Evolutionary conservation across 2,113 vertebrate genomes (phyloP), one percentile per base, ranked within the genome.

Genomic region (Colaptes auratus): DNA sequence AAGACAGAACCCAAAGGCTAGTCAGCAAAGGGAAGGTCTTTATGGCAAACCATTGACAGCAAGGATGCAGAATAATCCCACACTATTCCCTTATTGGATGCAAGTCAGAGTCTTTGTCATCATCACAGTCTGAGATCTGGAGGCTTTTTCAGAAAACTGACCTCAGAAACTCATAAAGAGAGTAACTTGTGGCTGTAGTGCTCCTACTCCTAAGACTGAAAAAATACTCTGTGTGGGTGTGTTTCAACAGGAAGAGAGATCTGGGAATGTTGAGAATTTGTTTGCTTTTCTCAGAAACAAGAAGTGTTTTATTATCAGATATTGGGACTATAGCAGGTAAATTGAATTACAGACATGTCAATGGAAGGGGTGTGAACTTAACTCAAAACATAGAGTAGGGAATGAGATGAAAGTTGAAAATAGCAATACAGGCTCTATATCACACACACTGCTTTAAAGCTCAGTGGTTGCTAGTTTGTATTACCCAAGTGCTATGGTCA

Each of bases 1-100:
- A 75, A 95, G 81, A 64, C 35, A 81, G 42, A 96, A 81, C 44
- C 42, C 46, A 73, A 92, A 89, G 82, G 60, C 64, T 65, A 53
- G 60, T 53, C 35, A 70, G 46, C 42, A 92, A 84, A 82, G 19
- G 9, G 60, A 90, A 44, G 42, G 42, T 73, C n/a, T 87, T 91
- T 56, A 64, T 64, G 53, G 52, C 52, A 80, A 92, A 16, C 14
- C 39, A n/a, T 30, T 59, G 3, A 24, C 52, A 61, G 35, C 19
- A 72, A 67, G 21, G 73, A 31, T 75, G 9, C 11, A 30, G 56
- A 53, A 79, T 61, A 80, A 90, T 63, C 52, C 71, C 74, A 27
- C 58, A 52, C 36, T 83, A 86, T 73, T 12, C 35, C 25, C 3
- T 31, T 74, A 35, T 5, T 0, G 1, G n/a, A 18, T 89, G 27